Evolutionary conservation across 2,113 vertebrate genomes (phyloP), one percentile per base, ranked within the genome.

Genomic region (Dicentrarchus labrax): DNA sequence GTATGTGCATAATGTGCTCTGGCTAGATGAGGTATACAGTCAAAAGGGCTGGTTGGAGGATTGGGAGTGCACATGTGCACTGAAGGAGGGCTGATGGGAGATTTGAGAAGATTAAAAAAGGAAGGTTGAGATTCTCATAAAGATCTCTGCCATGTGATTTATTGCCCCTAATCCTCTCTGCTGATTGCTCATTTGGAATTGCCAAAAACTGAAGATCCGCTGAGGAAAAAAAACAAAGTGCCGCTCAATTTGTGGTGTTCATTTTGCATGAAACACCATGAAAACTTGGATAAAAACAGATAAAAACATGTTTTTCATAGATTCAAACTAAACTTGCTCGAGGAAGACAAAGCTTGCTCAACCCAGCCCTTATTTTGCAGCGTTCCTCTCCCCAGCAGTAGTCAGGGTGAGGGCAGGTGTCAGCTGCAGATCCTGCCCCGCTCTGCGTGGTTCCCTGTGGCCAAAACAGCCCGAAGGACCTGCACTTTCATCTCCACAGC

Each of bases 51-150:
- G 75, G 50, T 54, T 38, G 60, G 71, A 65, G 72, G 77, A 69
- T 22, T 78, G 89, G 75, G 82, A 83, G 60, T 54, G 62, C 59
- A 9, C 64, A 39, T 5, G 21, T 30, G 80, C 66, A 16, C 75
- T 4, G 54, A 83, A 30, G 48, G 17, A 86, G 59, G 62, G 76
- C 67, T 66, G 78, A 76, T 24, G 76, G 53, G 78, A 87, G 84
- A 90, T 90, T 86, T 86, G 72, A 75, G 43, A 65, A 76, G 71
- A 91, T 87, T 87, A 82, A 92, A 86, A 72, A 84, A 72, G 72
- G 17, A 77, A 77, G 54, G 73, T 64, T 60, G 39, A 82, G 72
- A 82, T 73, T 71, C 82, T 87, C 72, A 81, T 83, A 76, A 89
- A 83, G 67, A 81, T 77, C 60, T 36, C 67, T 53, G 48, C 54